Percentiles rank a stretch among this genome's conserved stretches.
Evolutionary conservation across 2,888 invertebrate genomes (phyloP).

Genomic region (Phania funesta): DNA sequence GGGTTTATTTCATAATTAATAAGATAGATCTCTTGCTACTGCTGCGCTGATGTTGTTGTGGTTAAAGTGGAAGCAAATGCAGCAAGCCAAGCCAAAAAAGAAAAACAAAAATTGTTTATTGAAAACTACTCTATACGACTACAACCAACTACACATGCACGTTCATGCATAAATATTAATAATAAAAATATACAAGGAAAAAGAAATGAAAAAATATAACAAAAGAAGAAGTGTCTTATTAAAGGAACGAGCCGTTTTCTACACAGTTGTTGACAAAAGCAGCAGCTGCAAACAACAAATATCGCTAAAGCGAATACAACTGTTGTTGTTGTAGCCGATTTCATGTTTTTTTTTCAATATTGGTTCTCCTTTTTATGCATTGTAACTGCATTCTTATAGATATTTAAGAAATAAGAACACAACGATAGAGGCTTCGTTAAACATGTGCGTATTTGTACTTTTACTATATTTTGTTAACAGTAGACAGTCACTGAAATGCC

Average conservation of each 20-base stretch:
- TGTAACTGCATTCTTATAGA: slow-evolving; percentile 18
- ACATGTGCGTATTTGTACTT: slow-evolving; percentile 48
- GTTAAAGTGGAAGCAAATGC: slow-evolving; percentile 62
- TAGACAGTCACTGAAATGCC: slow-evolving; percentile 58
- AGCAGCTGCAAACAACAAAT: slow-evolving; percentile 70
- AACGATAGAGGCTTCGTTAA: background rate
- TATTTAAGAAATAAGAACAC: slow-evolving; percentile 18
- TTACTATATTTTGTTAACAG: slow-evolving; percentile 27
- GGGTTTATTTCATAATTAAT: slow-evolving; percentile 62
- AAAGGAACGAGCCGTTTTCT: slow-evolving; percentile 56
- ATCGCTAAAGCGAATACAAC: slow-evolving; percentile 61
- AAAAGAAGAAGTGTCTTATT: slow-evolving; percentile 24
- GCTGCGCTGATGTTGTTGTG: slow-evolving; percentile 18
- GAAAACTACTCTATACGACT: slow-evolving; percentile 11
- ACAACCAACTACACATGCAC: slow-evolving; percentile 13
- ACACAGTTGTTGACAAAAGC: slow-evolving; percentile 56
- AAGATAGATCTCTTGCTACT: slow-evolving; percentile 42
- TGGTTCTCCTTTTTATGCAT: slow-evolving; percentile 9
- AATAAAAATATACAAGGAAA: slow-evolving; percentile 13
- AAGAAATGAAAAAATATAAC: too few relatives aligned
- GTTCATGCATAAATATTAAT: slow-evolving; percentile 39
- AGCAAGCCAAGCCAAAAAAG: slow-evolving; percentile 43
- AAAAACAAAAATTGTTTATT: slow-evolving; percentile 11
- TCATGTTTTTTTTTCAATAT: slow-evolving; percentile 18
- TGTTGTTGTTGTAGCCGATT: slow-evolving; percentile 36